phyloP scores from a whole-genome alignment of 2,888 invertebrate species.

The Hecatera dysodea region DNA sequence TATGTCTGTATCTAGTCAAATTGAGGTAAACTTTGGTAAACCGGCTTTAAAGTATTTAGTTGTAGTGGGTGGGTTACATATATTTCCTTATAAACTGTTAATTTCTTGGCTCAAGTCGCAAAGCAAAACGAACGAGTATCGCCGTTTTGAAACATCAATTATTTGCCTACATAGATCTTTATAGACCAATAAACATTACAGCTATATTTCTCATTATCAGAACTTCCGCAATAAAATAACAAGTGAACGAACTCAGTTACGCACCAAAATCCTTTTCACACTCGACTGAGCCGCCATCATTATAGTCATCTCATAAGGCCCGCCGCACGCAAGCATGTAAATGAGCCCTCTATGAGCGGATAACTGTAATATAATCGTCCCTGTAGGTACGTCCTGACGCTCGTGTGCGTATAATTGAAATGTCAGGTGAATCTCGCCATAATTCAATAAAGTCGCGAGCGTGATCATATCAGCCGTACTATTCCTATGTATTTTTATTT shows the following conservation, averaged over 20 bases:
- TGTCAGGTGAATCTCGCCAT: constrained; percentile 66
- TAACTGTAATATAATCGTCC: constrained; percentile 59
- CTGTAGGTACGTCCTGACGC: constrained; percentile 51
- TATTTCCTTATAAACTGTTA: not conserved
- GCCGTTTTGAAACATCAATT: too few relatives aligned
- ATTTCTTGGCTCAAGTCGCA: not conserved
- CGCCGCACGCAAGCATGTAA: constrained; percentile 39
- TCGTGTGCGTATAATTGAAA: constrained; percentile 67
- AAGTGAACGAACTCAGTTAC: constrained; percentile 13
- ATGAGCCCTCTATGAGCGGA: constrained; percentile 50
- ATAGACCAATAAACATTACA: constrained; percentile 11
- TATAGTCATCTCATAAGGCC: constrained; percentile 40
- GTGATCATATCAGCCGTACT: constrained; percentile 55
- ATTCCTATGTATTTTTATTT: constrained; percentile 51
- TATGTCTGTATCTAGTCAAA: not conserved
- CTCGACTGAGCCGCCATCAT: constrained; percentile 33
- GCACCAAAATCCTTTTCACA: constrained; percentile 51
- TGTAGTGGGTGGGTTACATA: not conserved
- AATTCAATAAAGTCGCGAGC: constrained; percentile 66
- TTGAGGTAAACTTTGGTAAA: not conserved
- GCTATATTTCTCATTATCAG: not conserved
- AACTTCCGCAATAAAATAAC: constrained; percentile 39
- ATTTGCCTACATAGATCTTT: not conserved
- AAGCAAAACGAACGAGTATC: too few relatives aligned
- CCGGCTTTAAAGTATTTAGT: too few relatives aligned